Evolutionary conservation across 2,113 vertebrate species (phyloP), one percentile per base, ranked within the genome.

Genomic region (Melanerpes formicivorus): DNA sequence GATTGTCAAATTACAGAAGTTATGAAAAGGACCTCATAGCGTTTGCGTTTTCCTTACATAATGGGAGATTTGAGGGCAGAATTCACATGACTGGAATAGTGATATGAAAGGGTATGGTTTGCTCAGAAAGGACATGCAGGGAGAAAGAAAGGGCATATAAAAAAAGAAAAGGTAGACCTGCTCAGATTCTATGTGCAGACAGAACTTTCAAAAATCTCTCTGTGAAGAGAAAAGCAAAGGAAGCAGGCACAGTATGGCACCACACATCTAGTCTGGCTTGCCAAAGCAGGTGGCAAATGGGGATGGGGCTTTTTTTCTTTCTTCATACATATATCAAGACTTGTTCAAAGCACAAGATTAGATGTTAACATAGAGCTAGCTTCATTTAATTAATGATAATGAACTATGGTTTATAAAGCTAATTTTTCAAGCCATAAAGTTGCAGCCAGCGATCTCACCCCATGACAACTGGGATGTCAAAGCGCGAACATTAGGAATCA

Each of bases 251-350:
- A 59, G 25, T 6, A 23, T 9, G 37, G 46, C 64, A 74, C 6
- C 0, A 1, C 10, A 50, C 2, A 0, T 10, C 40, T 11, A 1
- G 15, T 48, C 18, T 34, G n/a, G 46, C 23, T 65, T 74, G 30
- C 18, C 60, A 74, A 11, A 46, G 40, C n/a, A 59, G 30, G 2
- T 59, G n/a, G 29, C 3, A 11, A 16, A 63, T 11, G 42, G 54
- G 52, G 12, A 46, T 46, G 23, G 8, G 12, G 25, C 5, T 5
- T 22, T 65, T 77, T 26, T 6, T 18, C 15, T 8, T 3, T 27
- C 46, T 37, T 10, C 18, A 69, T 14, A 52, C 22, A 52, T n/a
- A 21, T 16, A 6, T 54, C 37, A 56, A 9, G 52, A 27, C 3
- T 30, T 78, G 21, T 27, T 70, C 54, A 64, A 72, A 74, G n/a